Base-by-base conservation (phyloP, 1,140 invertebrate species). In the Bombus turneri region DNA sequence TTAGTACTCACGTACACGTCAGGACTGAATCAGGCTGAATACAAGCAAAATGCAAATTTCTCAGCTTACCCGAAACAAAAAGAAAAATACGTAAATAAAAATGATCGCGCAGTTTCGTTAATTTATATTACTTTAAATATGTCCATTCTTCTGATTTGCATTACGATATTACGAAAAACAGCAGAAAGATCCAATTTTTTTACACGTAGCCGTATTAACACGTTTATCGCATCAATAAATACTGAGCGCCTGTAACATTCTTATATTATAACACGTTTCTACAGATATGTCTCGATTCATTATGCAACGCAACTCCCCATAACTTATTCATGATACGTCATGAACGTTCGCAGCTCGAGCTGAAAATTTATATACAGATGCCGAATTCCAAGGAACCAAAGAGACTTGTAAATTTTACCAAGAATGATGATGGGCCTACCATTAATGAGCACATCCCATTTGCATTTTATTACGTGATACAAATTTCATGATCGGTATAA, bases 1-100 rank as follows among this genome's bases (percentile, higher is more conserved):
- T 53, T 53, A 22, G 18, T 53, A 22, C 47, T 53, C 18, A 53
- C 47, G 18, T 22, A 53, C 47, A 0, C 18, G 0, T 18, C 5
- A 22, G 47, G 18, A 18, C 1, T 22, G 5, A n/a, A 71, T 25
- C 18, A 18, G 5, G 18, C 18, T 8, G 12, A 41, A 41, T 25
- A 22, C 9, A 10, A 4, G 5, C 15, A 10, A 31, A 43, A 28
- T 4, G 8, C 10, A 22, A 13, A 47, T 22, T 47, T 28, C 47
- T 72, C 39, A 15, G 59, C 68, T 85, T 78, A 85, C 83, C 83
- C 80, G 68, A 15, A 85, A 85, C 83, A 72, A 15, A 80, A n/a
- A 59, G 2, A 22, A 25, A 47, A 69, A 43, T 34, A 12, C 10
- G 0, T 22, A 3, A 28, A 43, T 37, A 71, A 3, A 47, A 68